Percentiles rank a stretch among this genome's conserved stretches.
Conservation (phyloP, 2,888 invertebrate genomes). For the Bombylius major region DNA sequence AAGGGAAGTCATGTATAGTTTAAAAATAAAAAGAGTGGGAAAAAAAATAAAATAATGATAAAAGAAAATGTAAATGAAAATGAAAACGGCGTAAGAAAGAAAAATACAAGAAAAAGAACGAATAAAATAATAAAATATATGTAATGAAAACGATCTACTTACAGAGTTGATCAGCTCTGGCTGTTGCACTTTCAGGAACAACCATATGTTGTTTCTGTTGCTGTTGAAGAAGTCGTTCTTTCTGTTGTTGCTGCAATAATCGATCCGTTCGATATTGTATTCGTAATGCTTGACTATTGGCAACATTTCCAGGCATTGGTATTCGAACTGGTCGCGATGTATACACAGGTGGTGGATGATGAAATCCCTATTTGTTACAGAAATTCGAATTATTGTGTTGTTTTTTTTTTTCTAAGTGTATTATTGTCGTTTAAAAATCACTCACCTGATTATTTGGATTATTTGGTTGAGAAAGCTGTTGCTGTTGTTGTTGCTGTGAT, state of each 20-base stretch:
- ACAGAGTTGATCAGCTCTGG: conserved; percentile 36
- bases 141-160: conserved; percentile 12
- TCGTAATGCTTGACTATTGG: conserved; percentile 24
- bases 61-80: too few species aligned
- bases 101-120: too few species aligned
- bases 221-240: conserved; percentile 59
- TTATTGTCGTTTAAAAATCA: neutral
- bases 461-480: conserved; percentile 15
- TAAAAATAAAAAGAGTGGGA: neutral
- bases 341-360: conserved; percentile 35
- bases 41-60: too few species aligned
- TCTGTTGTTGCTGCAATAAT: conserved; percentile 43
- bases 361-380: conserved; percentile 24
- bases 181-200: conserved; percentile 64
- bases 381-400: neutral
- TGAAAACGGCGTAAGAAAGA: too few species aligned
- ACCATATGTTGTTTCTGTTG: conserved; percentile 72
- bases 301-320: conserved; percentile 26
- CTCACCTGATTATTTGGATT: conserved; percentile 10
- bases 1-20: neutral
- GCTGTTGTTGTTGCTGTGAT: conserved; percentile 21
- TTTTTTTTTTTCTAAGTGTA: neutral
- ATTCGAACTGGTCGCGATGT: conserved; percentile 25
- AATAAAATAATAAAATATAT: too few species aligned
- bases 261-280: conserved; percentile 26